Conservation (phyloP, 2,113 vertebrate genomes). For the Centropristis striata region DNA sequence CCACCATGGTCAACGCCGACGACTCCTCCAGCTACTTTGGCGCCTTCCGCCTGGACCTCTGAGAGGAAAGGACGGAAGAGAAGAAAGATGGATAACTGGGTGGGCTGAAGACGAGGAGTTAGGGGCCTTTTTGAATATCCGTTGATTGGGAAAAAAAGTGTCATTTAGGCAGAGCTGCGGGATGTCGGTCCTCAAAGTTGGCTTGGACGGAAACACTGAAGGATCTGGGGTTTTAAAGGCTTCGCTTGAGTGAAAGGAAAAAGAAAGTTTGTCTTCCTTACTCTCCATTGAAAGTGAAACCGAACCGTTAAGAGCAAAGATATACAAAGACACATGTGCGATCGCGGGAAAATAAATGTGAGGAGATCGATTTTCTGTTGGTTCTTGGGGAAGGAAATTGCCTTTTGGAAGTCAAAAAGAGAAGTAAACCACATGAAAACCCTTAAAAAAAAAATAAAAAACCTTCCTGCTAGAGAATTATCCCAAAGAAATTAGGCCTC, state of each 20-base stretch:
- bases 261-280: constrained; percentile 30
- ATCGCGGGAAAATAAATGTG: constrained; percentile 48
- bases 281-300: constrained; percentile 20
- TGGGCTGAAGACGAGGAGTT: not conserved
- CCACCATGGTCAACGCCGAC: constrained; percentile 85
- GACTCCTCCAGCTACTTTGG: constrained; percentile 90
- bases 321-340: constrained; percentile 48
- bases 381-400: constrained; percentile 28
- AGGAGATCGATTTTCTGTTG: constrained; percentile 31
- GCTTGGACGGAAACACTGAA: constrained; percentile 36
- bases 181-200: constrained; percentile 40
- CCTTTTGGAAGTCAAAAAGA: constrained; percentile 9
- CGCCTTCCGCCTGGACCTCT: constrained; percentile 89
- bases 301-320: constrained; percentile 26
- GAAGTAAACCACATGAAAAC: constrained; percentile 1
- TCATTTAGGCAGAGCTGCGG: constrained; percentile 1
- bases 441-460: not conserved
- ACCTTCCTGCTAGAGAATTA: not conserved
- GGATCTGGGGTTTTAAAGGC: constrained; percentile 21
- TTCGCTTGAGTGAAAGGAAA: constrained; percentile 21
- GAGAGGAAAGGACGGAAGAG: constrained; percentile 43
- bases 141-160: not conserved
- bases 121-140: constrained; percentile 34
- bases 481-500: not conserved
- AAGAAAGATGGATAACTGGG: not conserved